Conservation (phyloP, 92 coral and sea anemone species). For the Ricordea florida region DNA sequence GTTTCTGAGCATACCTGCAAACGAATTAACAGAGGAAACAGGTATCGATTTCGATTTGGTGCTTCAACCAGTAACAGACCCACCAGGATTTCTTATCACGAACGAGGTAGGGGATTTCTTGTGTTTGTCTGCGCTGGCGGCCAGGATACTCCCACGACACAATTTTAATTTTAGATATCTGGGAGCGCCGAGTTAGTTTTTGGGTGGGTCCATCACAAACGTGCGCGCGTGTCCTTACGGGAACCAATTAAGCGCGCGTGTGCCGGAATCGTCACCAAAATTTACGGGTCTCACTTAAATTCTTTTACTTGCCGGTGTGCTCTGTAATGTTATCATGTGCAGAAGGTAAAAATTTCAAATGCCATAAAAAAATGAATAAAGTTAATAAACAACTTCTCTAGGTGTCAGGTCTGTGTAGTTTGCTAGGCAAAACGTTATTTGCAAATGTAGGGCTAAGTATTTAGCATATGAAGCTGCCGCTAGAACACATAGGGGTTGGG, state of each 20-base stretch:
- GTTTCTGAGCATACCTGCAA: background rate
- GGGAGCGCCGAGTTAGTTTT: background rate
- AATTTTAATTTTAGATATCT: too few species aligned
- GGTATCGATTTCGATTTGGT: constrained; percentile 7
- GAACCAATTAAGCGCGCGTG: background rate
- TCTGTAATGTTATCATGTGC: background rate
- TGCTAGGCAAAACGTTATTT: background rate
- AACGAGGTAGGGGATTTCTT: background rate
- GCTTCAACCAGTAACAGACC: background rate
- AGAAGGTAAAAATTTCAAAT: background rate
- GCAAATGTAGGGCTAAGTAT: background rate
- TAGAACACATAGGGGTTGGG: background rate
- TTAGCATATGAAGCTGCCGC: background rate
- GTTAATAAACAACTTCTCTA: background rate
- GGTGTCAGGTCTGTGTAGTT: background rate
- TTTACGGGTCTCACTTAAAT: background rate
- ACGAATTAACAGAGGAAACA: background rate
- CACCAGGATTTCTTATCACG: background rate
- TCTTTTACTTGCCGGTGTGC: background rate
- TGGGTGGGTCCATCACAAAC: too few species aligned
- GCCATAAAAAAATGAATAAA: background rate
- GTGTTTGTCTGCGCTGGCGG: background rate
- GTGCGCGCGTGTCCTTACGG: background rate
- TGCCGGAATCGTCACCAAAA: background rate
- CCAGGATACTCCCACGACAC: background rate